A percentile compares a stretch with the other conserved stretches of the same genome.
Conservation (phyloP, 1,140 invertebrate genomes). For the Charaxes varanes region DNA sequence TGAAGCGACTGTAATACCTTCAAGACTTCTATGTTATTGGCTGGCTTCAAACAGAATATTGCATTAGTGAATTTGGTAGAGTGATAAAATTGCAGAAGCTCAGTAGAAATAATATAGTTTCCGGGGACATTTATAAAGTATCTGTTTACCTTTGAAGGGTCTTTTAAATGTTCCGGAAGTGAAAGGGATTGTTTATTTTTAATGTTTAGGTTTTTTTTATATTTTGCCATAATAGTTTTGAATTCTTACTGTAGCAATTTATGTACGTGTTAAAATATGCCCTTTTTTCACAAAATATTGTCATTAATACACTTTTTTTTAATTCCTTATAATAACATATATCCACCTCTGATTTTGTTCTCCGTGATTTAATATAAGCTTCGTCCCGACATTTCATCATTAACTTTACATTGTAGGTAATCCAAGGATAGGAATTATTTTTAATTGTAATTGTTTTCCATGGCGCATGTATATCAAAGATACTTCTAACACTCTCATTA, state of each 20-base stretch:
- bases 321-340: conserved; percentile 9
- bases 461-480: too few species aligned
- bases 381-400: conserved; percentile 6
- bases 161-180: conserved; percentile 1
- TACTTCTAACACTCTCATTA: too few species aligned
- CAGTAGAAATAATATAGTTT: neutral
- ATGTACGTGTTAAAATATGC: conserved; percentile 7
- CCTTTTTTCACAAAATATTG: conserved; percentile 5
- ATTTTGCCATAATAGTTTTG: conserved; percentile 4
- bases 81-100: neutral
- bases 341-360: neutral
- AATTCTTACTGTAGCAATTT: conserved; percentile 1
- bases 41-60: neutral
- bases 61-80: neutral
- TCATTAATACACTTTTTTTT: neutral
- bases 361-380: conserved; percentile 2
- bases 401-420: conserved; percentile 12
- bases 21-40: neutral
- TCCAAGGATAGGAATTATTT: conserved; percentile 9
- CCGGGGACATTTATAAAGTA: conserved; percentile 5
- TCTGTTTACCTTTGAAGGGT: neutral
- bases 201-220: conserved; percentile 8
- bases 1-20: neutral
- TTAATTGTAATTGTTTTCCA: neutral
- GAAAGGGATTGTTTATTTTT: conserved; percentile 2